Conservation (phyloP, 2,888 invertebrate species). For the Drosophila prostipennis region DNA sequence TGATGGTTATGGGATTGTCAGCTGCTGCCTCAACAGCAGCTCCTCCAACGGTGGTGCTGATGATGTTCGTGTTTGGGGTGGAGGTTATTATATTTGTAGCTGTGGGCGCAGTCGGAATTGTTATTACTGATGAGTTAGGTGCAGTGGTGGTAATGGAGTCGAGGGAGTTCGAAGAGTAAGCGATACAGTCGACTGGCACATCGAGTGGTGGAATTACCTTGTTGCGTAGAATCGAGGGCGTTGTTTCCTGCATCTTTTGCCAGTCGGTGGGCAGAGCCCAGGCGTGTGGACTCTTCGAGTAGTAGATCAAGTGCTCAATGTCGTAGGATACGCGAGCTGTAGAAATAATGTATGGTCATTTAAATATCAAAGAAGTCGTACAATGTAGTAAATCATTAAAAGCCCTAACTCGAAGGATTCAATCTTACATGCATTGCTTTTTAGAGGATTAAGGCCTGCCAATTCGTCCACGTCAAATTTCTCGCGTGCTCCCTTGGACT, state of each 20-base stretch:
- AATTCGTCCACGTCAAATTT: slow-evolving; percentile 61
- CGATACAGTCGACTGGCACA: slow-evolving; percentile 17
- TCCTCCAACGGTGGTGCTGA: slow-evolving; percentile 11
- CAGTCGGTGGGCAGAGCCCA: slow-evolving; percentile 83
- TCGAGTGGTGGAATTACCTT: slow-evolving; percentile 82
- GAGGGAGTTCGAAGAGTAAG: slow-evolving; percentile 46
- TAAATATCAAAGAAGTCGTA: neutral
- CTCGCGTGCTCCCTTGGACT: slow-evolving; percentile 64
- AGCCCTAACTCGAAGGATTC: neutral
- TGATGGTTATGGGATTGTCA: slow-evolving; percentile 39
- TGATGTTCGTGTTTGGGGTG: slow-evolving; percentile 13
- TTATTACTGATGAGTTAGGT: slow-evolving; percentile 60
- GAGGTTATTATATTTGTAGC: slow-evolving; percentile 9
- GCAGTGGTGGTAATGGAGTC: slow-evolving; percentile 42
- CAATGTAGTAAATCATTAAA: neutral
- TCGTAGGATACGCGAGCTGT: slow-evolving; percentile 83
- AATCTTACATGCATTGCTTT: slow-evolving; percentile 71
- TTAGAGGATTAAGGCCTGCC: slow-evolving; percentile 35
- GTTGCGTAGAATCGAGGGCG: slow-evolving; percentile 83
- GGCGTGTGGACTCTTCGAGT: slow-evolving; percentile 83
- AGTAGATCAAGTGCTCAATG: slow-evolving; percentile 82
- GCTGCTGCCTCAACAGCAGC: slow-evolving; percentile 13
- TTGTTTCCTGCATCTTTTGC: slow-evolving; percentile 81
- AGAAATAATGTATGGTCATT: neutral
- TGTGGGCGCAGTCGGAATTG: slow-evolving; percentile 18